Evolutionary conservation across 1,140 invertebrate species (phyloP), one percentile per base, ranked within the genome.

Genomic region (Lasioglossum baleicum): DNA sequence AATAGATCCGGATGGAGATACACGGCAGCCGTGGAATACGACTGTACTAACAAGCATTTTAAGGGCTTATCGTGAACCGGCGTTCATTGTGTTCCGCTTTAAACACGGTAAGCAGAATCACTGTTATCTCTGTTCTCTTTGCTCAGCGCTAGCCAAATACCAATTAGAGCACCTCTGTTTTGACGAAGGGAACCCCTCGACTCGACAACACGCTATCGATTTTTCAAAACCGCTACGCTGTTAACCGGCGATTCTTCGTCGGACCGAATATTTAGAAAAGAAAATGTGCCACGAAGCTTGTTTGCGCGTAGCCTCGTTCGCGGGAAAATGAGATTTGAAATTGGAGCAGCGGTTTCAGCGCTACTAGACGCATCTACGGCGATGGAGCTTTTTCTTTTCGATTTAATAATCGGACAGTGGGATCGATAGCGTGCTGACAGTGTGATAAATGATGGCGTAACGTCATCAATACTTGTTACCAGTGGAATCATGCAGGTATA

Each of bases 91-190:
- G 56, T 7, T n/a, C 56, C n/a, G 56, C 17, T 58, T 58, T 58
- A n/a, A 58, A 58, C 56, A 58, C n/a, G 56, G 56, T 58, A 58
- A 58, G 56, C 56, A n/a, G 15, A n/a, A 72, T 75, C 42, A 7
- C 51, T 17, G 26, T 7, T 64, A 64, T 64, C 71, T 42, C 17
- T 63, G 26, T 53, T 51, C n/a, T 40, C 20, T 26, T 35, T 31
- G 5, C 35, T 35, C n/a, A 2, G 44, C 31, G 22, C 51, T 11
- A 40, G 17, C 8, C 51, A 56, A 69, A 69, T 56, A 56, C 26
- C 17, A 56, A 31, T n/a, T 35, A 17, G 7, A 31, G 51, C 20
- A 40, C 17, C 26, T n/a, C 20, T 56, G 26, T n/a, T n/a, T 40
- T n/a, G 17, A 56, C 17, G n/a, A 56, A 40, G 53, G 51, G 51